phyloP scores from a whole-genome alignment of 2,888 invertebrate species.

The Mythimna albipuncta region DNA sequence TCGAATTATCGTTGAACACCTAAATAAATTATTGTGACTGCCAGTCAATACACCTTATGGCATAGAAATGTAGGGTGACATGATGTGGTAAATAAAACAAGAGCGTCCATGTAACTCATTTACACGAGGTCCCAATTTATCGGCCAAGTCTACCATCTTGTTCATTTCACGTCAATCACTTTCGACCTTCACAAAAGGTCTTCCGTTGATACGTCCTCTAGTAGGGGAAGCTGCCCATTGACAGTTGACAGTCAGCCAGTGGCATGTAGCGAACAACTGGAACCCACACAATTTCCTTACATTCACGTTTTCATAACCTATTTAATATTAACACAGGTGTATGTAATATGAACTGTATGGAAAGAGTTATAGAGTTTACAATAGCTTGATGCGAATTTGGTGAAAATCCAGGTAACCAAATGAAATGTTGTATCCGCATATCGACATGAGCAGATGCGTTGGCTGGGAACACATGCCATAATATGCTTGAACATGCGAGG shows the following conservation, averaged over 20 bases:
- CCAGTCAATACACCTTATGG: not conserved
- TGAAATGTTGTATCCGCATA: constrained; percentile 55
- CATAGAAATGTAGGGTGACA: constrained; percentile 5
- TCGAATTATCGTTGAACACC: not conserved
- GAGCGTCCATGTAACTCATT: constrained; percentile 6
- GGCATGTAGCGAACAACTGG: constrained; percentile 54
- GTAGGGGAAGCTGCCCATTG: constrained; percentile 68
- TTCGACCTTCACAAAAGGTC: constrained; percentile 65
- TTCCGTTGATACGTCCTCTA: constrained; percentile 64
- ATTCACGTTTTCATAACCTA: constrained; percentile 59
- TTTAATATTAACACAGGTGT: constrained; percentile 34
- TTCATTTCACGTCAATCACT: constrained; percentile 62
- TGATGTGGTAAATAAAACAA: constrained; percentile 32
- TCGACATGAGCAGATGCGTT: constrained; percentile 60
- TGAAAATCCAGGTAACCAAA: constrained; percentile 47
- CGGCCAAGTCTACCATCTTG: constrained; percentile 31
- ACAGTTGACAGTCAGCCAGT: constrained; percentile 64
- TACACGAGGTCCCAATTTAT: constrained; percentile 24
- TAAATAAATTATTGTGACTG: not conserved
- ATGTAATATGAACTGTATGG: constrained; percentile 42
- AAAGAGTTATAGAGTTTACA: constrained; percentile 48
- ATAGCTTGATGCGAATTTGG: constrained; percentile 33
- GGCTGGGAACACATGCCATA: constrained; percentile 61
- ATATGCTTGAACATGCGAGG: constrained; percentile 58
- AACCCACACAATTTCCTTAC: constrained; percentile 65